Conservation (phyloP, 2,797 vertebrate species). For the Diplodus puntazzo region DNA sequence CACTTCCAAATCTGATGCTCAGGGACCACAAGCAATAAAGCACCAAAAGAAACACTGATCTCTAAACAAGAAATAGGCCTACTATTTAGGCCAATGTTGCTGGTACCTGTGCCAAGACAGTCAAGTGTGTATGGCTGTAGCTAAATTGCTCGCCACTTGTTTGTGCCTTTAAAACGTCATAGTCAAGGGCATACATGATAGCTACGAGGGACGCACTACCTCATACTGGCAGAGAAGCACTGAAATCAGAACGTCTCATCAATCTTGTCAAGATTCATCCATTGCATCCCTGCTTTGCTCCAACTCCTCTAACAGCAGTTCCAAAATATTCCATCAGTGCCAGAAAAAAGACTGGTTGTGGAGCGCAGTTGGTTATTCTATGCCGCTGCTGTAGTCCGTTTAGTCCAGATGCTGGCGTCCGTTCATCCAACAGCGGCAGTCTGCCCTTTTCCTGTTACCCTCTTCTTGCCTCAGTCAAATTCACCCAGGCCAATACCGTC, state of each 20-base stretch:
- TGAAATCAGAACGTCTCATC: neutral
- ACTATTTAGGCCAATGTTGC: too few species aligned
- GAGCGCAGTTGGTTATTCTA: constrained; percentile 3
- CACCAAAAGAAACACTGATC: neutral
- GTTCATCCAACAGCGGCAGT: neutral
- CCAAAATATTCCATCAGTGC: constrained; percentile 21
- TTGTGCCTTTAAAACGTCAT: neutral
- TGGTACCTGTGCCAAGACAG: neutral
- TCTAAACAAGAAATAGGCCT: neutral
- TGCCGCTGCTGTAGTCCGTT: neutral
- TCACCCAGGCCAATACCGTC: neutral
- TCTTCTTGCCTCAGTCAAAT: neutral
- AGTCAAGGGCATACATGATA: neutral
- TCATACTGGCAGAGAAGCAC: neutral
- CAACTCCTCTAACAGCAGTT: neutral
- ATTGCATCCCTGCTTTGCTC: neutral
- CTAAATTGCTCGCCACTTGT: neutral
- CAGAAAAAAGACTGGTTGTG: neutral
- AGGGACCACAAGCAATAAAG: neutral
- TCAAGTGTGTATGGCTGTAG: neutral
- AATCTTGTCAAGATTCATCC: constrained; percentile 4
- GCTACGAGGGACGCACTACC: neutral
- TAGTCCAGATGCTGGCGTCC: neutral
- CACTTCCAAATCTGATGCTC: neutral
- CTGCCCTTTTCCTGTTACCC: neutral